These are phyloP conservation scores for Clunio marinus DNA, from an alignment of 2,888 invertebrate species.

Conservation along the genomic window DNA sequence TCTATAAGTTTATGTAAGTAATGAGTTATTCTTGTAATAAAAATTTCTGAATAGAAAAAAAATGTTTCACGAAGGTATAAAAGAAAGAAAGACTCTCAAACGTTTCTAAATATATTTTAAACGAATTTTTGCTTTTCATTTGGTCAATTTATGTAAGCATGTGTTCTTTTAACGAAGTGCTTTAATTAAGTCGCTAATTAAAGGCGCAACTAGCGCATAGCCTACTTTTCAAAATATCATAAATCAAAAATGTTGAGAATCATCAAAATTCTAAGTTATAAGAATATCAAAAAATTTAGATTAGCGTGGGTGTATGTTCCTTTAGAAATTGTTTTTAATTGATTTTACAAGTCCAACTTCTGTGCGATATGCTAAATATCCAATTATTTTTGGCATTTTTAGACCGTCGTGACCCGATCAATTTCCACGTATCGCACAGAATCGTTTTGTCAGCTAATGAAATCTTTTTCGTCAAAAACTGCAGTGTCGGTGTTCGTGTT, in stretches of 20 bases:
- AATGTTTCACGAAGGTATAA: not conserved
- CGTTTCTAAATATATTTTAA: conserved; percentile 1
- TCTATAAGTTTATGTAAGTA: not conserved
- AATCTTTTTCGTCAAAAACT: conserved; percentile 79
- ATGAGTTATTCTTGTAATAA: not conserved
- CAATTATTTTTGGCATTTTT: conserved; percentile 49
- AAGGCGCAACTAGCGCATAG: too few relatives aligned
- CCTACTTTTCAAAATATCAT: too few relatives aligned
- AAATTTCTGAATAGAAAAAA: not conserved
- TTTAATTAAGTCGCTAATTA: not conserved
- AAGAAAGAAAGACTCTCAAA: conserved; percentile 26
- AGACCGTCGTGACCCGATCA: conserved; percentile 86
- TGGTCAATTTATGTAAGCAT: conserved; percentile 22
- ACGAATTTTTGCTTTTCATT: not conserved
- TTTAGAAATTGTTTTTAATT: conserved; percentile 18
- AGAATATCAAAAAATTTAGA: too few relatives aligned
- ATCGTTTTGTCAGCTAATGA: conserved; percentile 94
- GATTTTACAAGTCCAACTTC: not conserved
- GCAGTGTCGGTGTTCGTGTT: conserved; percentile 59
- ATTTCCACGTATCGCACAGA: conserved; percentile 90
- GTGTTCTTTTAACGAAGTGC: conserved; percentile 34
- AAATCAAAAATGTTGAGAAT: too few relatives aligned
- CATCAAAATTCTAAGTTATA: not conserved
- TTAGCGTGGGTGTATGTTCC: not conserved
- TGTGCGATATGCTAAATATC: conserved; percentile 24